Base-by-base conservation (phyloP, 1,140 invertebrate species). In the Leptopilina boulardi region DNA sequence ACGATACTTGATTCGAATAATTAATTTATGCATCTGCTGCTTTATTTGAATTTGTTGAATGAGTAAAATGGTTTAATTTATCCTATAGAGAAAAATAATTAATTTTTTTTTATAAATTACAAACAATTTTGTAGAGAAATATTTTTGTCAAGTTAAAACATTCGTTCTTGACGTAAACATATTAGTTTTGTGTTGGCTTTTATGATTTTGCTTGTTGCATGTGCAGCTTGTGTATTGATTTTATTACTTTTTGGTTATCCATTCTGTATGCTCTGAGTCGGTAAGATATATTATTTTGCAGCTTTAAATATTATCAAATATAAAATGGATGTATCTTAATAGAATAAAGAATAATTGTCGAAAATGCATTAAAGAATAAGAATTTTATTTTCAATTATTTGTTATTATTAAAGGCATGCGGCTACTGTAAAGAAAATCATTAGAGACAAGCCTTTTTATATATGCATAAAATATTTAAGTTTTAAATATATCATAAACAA, bases 221-320 rank as follows among this genome's bases (percentile, higher is more conserved):
- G 85, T 78, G 80, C 77, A 76, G 82, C 76, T 84, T 82, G 51
- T 47, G 80, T 74, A 73, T 84, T 80, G 81, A 47, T 80, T 78
- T 15, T 77, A 75, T 82, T 70, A 73, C 74, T 86, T 83, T 85
- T 86, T 87, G 82, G 85, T 88, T 88, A 88, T 89, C 88, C 88
- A 89, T 89, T 88, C 88, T 88, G 88, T 89, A 87, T 87, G 85
- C 85, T 80, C 71, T 21, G 38, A 71, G 74, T 79, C 75, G 77
- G 77, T 71, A 77, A 76, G 80, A 79, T 59, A 75, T 71, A 82
- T 74, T 80, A 80, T 38, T 81, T 82, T 83, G 82, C 80, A 82
- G 82, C 76, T 73, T 71, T 38, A 38, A 1, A 38, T 30, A 38
- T 38, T 38, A 38, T 38, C 5, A 71, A 70, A 76, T 44, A 15